Conservation (phyloP, 2,113 vertebrate species). For the Mola mola region DNA sequence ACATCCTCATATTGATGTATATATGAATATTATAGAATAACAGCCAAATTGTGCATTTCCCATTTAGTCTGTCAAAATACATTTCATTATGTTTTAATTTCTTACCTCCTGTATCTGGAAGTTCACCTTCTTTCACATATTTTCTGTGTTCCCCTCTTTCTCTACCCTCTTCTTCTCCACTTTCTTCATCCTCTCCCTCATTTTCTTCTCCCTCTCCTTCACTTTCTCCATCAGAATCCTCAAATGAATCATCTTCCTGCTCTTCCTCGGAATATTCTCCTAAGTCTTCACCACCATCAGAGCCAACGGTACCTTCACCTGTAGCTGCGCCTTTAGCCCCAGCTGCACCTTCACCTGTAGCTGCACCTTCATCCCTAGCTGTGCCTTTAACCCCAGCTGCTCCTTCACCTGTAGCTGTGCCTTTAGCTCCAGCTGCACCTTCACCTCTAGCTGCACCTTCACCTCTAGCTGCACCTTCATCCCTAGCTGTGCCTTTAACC, state of each 20-base stretch:
- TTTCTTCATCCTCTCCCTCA: neutral
- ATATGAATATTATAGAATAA: neutral
- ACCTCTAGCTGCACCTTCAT: no score
- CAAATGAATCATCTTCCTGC: constrained; percentile 1
- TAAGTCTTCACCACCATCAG: constrained; percentile 10
- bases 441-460: constrained; percentile 3
- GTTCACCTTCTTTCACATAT: constrained; percentile 45
- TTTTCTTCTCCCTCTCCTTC: neutral
- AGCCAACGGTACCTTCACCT: neutral
- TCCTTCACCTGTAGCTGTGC: neutral
- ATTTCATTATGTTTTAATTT: neutral
- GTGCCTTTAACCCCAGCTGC: constrained; percentile 8
- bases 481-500: no score
- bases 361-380: neutral
- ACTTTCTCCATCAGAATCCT: constrained; percentile 11
- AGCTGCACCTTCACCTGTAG: neutral
- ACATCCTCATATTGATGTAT: no score
- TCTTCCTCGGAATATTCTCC: neutral
- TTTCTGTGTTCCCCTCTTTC: constrained; percentile 50
- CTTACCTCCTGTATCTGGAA: constrained; percentile 75
- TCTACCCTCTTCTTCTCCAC: constrained; percentile 16
- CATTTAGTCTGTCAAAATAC: neutral
- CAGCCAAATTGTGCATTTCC: neutral
- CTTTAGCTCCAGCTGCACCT: neutral
- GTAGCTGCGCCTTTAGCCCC: neutral